phyloP scores from a whole-genome alignment of 1,140 invertebrate genomes.

The Fopius arisanus region DNA sequence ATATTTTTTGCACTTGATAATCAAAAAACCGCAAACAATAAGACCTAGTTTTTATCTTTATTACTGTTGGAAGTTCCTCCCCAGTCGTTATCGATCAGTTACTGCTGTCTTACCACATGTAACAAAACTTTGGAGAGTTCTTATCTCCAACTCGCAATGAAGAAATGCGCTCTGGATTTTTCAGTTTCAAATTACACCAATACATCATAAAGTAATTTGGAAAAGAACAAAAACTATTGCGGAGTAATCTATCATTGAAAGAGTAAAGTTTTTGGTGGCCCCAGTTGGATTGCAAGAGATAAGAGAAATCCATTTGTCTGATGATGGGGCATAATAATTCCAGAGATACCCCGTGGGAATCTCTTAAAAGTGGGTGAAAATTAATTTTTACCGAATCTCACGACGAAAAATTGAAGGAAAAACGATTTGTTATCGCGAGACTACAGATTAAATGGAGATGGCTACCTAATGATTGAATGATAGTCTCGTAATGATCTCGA shows the following conservation, averaged over 20 bases:
- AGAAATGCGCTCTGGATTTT: background rate
- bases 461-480: too few species aligned
- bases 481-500: too few species aligned
- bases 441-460: too few species aligned
- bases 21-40: background rate
- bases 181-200: background rate
- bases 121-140: background rate
- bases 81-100: background rate
- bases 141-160: background rate
- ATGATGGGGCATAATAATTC: background rate
- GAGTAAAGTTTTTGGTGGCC: background rate
- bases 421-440: too few species aligned
- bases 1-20: background rate
- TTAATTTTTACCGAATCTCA: too few species aligned
- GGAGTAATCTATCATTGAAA: background rate
- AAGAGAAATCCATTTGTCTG: background rate
- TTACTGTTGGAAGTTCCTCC: background rate
- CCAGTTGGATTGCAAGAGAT: background rate
- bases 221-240: background rate
- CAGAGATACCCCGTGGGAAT: background rate
- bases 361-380: background rate
- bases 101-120: background rate
- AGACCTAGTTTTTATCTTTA: background rate
- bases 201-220: background rate
- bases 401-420: too few species aligned